Percentiles rank a stretch among this genome's conserved stretches.
Evolutionary conservation across 2,888 invertebrate genomes (phyloP).

Genomic region (Drosophila diplacantha): DNA sequence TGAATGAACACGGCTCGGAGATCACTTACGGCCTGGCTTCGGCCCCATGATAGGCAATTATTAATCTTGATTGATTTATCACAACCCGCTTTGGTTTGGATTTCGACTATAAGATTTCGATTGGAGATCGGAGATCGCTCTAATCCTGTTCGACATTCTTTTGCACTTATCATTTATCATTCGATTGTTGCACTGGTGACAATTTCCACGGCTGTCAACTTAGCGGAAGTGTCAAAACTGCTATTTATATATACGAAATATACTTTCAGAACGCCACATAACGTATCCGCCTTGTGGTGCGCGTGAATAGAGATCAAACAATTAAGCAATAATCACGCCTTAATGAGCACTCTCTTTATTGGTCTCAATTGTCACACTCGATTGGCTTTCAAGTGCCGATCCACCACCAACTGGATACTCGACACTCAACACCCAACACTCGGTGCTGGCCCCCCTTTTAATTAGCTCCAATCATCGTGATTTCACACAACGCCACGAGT

Average conservation of each 20-base stretch:
- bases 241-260: conserved; percentile 4
- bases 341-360: conserved; percentile 58
- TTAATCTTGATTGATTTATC: conserved; percentile 73
- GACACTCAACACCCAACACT: conserved; percentile 25
- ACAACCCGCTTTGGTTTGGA: conserved; percentile 32
- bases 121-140: conserved; percentile 11
- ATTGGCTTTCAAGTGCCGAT: conserved; percentile 65
- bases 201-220: conserved; percentile 72
- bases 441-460: conserved; percentile 38
- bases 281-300: conserved; percentile 60
- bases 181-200: conserved; percentile 63
- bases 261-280: conserved; percentile 41
- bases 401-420: conserved; percentile 14
- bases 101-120: conserved; percentile 22
- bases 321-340: conserved; percentile 70
- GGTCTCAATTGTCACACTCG: conserved; percentile 32
- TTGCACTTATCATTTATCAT: conserved; percentile 68
- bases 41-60: conserved; percentile 55
- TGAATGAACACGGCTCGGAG: conserved; percentile 40
- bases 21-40: conserved; percentile 8
- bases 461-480: conserved; percentile 56
- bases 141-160: conserved; percentile 71
- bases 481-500: conserved; percentile 33
- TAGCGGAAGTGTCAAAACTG: conserved; percentile 71
- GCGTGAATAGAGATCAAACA: conserved; percentile 47